phyloP scores from a whole-genome alignment of 2,888 invertebrate species.

The Pandemis corylana region DNA sequence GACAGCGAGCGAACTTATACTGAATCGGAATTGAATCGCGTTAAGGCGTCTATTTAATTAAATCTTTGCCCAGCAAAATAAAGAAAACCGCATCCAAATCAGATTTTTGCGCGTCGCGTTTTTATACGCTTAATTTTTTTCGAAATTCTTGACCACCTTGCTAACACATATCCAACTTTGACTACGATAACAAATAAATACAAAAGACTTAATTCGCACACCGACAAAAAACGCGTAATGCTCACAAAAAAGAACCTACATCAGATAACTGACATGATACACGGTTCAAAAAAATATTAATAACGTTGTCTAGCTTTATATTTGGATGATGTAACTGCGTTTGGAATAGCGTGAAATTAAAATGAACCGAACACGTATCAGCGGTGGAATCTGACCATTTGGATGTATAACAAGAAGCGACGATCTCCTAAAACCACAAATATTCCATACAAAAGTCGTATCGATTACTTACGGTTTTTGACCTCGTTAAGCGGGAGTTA shows the following conservation, averaged over 20 bases:
- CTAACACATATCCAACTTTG: too few species aligned
- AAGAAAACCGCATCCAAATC: too few species aligned
- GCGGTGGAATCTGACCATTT: constrained; percentile 57
- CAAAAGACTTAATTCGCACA: not conserved
- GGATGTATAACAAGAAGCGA: constrained; percentile 54
- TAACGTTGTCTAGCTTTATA: constrained; percentile 29
- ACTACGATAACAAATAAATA: not conserved
- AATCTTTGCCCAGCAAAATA: too few species aligned
- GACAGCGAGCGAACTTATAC: too few species aligned
- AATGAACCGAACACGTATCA: constrained; percentile 52
- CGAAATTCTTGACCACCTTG: too few species aligned
- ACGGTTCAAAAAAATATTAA: constrained; percentile 31
- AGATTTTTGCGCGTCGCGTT: too few species aligned
- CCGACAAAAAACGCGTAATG: not conserved
- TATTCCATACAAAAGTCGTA: constrained; percentile 61
- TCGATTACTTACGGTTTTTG: constrained; percentile 61
- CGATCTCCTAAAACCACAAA: constrained; percentile 56
- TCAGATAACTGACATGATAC: constrained; percentile 26
- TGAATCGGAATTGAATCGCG: too few species aligned
- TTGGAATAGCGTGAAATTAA: constrained; percentile 55
- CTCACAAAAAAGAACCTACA: constrained; percentile 12
- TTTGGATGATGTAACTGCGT: constrained; percentile 32
- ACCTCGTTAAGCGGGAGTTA: constrained; percentile 55
- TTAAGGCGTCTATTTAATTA: too few species aligned
- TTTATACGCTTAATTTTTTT: too few species aligned